These are phyloP conservation scores for Taurulus bubalis DNA, from an alignment of 2,113 vertebrate species.

Conservation along the genomic window DNA sequence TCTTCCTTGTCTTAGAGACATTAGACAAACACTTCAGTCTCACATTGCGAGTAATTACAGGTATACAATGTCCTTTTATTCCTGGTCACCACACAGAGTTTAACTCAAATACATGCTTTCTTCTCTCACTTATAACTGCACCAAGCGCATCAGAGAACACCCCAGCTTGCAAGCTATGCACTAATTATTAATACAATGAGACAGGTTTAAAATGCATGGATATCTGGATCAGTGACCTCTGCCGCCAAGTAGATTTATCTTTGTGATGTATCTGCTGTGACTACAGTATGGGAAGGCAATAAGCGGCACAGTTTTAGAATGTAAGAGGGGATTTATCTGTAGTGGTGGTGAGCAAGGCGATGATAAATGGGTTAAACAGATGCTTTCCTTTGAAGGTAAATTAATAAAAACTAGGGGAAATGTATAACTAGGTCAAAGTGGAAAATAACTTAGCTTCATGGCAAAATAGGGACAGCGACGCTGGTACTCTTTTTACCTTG, in stretches of 20 bases:
- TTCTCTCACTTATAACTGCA: conserved; percentile 33
- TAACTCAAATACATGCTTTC: conserved; percentile 34
- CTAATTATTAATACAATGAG: conserved; percentile 69
- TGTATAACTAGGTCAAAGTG: conserved; percentile 67
- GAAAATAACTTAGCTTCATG: conserved; percentile 32
- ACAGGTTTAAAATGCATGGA: conserved; percentile 60
- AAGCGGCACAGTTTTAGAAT: conserved; percentile 73
- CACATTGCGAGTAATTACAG: not conserved
- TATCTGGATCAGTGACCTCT: conserved; percentile 72
- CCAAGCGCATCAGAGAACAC: conserved; percentile 39
- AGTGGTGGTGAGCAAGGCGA: conserved; percentile 41
- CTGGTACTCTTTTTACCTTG: not conserved
- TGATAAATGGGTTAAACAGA: conserved; percentile 78
- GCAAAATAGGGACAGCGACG: not conserved
- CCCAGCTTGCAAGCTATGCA: conserved; percentile 8
- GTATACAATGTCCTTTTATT: not conserved
- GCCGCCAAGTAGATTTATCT: conserved; percentile 68
- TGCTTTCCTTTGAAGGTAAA: conserved; percentile 69
- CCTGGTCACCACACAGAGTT: not conserved
- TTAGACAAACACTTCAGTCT: conserved; percentile 2
- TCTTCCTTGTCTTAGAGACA: not conserved
- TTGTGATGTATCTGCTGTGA: conserved; percentile 68
- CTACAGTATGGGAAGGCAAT: conserved; percentile 63
- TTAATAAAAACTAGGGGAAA: conserved; percentile 49
- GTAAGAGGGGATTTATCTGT: conserved; percentile 70